phyloP scores from a whole-genome alignment of 2,113 vertebrate species.

The Pampusana beccarii region DNA sequence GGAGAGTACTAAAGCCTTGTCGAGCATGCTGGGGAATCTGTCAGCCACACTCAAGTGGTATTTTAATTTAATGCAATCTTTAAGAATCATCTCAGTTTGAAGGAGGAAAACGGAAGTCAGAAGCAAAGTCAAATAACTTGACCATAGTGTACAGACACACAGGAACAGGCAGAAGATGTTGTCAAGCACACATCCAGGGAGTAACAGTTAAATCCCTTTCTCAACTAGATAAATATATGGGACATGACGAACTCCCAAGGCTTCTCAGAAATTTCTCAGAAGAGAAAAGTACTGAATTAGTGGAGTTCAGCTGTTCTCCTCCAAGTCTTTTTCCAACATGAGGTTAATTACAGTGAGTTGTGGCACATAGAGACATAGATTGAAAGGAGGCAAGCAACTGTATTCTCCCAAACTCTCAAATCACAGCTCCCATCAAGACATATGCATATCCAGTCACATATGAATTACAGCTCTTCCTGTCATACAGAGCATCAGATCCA shows the following conservation, averaged over 20 bases:
- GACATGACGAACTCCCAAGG: fast-evolving
- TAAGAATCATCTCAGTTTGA: neutral
- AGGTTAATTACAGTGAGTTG: neutral
- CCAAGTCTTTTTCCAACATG: neutral
- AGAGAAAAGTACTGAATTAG: neutral
- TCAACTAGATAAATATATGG: neutral
- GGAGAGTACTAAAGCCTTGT: neutral
- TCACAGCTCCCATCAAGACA: neutral
- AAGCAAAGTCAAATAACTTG: neutral
- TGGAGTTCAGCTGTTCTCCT: neutral
- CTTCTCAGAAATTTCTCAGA: neutral
- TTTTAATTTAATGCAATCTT: neutral
- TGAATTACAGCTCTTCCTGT: neutral
- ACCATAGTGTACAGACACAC: neutral
- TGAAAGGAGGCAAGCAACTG: neutral
- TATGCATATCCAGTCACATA: neutral
- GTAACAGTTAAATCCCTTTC: neutral
- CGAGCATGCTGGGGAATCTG: neutral
- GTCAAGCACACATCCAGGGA: neutral
- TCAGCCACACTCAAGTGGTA: neutral
- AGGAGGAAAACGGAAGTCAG: neutral
- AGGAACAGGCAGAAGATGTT: fast-evolving
- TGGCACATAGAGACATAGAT: neutral
- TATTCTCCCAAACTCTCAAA: neutral
- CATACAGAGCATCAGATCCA: neutral